phyloP scores from a whole-genome alignment of 2,888 invertebrate species.

The Druceiella hillmani region DNA sequence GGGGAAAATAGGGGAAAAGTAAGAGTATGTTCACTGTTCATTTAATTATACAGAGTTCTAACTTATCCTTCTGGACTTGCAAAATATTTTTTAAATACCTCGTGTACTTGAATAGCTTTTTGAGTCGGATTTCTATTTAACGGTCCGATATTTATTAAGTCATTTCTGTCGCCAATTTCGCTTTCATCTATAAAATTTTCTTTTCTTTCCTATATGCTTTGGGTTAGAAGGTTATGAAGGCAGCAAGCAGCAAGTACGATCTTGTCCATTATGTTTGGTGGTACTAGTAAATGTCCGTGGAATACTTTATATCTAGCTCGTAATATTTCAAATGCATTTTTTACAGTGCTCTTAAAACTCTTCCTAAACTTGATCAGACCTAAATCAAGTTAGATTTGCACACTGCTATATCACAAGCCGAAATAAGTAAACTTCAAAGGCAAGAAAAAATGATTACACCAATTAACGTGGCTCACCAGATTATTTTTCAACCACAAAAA shows the following conservation, averaged over 20 bases:
- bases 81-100: conserved; percentile 17
- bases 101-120: conserved; percentile 18
- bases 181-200: conserved; percentile 3
- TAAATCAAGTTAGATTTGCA: conserved; percentile 26
- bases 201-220: conserved; percentile 7
- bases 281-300: conserved; percentile 19
- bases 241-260: conserved; percentile 3
- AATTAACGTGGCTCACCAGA: conserved; percentile 1
- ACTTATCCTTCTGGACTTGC: conserved; percentile 12
- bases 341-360: conserved; percentile 20
- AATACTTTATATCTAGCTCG: conserved; percentile 21
- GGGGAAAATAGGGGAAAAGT: conserved; percentile 18
- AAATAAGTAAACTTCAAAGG: conserved; percentile 20
- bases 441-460: conserved; percentile 16
- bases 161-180: conserved; percentile 5
- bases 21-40: conserved; percentile 16
- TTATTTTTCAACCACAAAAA: too few species aligned
- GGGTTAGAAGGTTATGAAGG: conserved; percentile 11
- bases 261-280: conserved; percentile 15
- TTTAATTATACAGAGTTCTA: conserved; percentile 16
- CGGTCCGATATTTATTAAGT: conserved; percentile 1
- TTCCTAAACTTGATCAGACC: conserved; percentile 25
- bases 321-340: conserved; percentile 16
- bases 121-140: conserved; percentile 12
- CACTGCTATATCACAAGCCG: conserved; percentile 23